Evolutionary conservation across 2,888 invertebrate genomes (phyloP), one percentile per base, ranked within the genome.

Genomic region (Panopea generosa): DNA sequence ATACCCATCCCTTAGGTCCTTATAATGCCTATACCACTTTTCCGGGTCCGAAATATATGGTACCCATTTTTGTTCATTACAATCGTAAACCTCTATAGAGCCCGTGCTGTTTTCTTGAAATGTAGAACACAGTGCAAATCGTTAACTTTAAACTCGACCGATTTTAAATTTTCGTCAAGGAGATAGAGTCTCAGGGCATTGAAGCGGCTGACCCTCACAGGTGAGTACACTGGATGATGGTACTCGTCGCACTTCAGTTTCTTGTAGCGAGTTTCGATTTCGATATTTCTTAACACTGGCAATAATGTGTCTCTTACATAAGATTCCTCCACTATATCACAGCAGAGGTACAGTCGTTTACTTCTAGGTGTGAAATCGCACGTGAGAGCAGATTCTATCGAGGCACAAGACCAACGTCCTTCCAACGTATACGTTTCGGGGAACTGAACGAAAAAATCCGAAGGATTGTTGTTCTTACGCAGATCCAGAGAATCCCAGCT

Each of bases 21-120:
- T n/a, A n/a, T n/a, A n/a, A n/a, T n/a, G n/a, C n/a, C n/a, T n/a
- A n/a, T n/a, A n/a, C n/a, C n/a, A n/a, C n/a, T 55, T 62, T 1
- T 70, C 62, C 6, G 22, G 43, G 45, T 62, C 62, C 4, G 61
- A 18, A 7, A 47, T 38, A 20, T 47, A 62, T 18, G 70, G 56
- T 2, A 70, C 49, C 70, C 62, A 70, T 56, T 56, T 56, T n/a
- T 50, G 20, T 24, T 40, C 38, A n/a, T 62, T 27, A 29, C 43
- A 47, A 59, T 63, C 63, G 43, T 71, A 71, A 6, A 71, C 70
- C 29, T 71, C 57, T 63, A 71, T 56, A 9, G 70, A 71, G 20
- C 70, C 70, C 70, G 63, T 71, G n/a, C n/a, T 71, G 7, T 33
- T 14, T 63, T 33, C n/a, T 49, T 55, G 2, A 70, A 49, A 56